Evolutionary conservation across 2,797 vertebrate genomes (phyloP).

Genomic region (Pangasius sanitwongsei): DNA sequence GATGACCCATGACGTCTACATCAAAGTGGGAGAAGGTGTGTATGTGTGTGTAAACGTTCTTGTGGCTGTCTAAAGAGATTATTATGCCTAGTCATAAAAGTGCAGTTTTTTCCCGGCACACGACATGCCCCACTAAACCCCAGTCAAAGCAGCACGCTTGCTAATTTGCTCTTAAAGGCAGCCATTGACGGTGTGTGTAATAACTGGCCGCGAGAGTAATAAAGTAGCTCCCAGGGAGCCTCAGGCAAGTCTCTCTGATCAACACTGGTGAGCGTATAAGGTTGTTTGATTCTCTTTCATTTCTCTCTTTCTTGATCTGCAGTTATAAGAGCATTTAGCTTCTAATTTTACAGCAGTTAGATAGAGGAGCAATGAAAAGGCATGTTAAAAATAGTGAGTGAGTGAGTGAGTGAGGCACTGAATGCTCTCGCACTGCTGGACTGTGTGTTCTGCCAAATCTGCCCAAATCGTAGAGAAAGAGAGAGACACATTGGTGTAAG

Average conservation of each 20-base stretch:
- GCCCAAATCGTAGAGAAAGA: not conserved
- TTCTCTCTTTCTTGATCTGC: not conserved
- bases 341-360: conserved; percentile 21
- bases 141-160: conserved; percentile 31
- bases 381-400: not conserved
- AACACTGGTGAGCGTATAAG: not conserved
- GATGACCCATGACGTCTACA: conserved; percentile 89
- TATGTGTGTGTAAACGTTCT: conserved; percentile 8
- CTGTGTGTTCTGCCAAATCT: conserved; percentile 25
- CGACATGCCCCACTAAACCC: conserved; percentile 40
- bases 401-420: not conserved
- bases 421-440: conserved; percentile 24
- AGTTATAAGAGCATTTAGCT: conserved; percentile 4
- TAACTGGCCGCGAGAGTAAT: conserved; percentile 41
- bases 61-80: conserved; percentile 7
- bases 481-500: not conserved
- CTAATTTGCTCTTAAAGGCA: conserved; percentile 50
- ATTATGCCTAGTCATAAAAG: conserved; percentile 38
- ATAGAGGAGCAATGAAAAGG: conserved; percentile 13
- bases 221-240: conserved; percentile 37
- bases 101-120: conserved; percentile 26
- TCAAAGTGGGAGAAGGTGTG: conserved; percentile 99
- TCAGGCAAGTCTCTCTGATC: conserved; percentile 28
- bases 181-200: conserved; percentile 45
- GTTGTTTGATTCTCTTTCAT: not conserved